Base-by-base conservation (phyloP, 2,797 vertebrate species). In the Tapera naevia region DNA sequence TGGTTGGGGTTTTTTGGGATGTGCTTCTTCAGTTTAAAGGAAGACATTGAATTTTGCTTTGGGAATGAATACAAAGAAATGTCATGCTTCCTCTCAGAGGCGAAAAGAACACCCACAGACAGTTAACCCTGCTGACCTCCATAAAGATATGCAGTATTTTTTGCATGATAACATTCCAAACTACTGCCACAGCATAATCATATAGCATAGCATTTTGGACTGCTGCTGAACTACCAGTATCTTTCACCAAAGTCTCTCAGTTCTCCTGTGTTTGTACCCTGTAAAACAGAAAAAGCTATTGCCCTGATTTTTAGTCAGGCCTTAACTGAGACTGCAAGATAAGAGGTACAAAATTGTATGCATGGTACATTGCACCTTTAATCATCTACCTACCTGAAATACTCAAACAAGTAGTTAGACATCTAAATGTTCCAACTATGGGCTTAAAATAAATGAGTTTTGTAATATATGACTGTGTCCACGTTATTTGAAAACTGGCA, bases 361-460 rank as follows among this genome's bases (percentile, higher is more conserved):
- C 95, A 96, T 61, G 94, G 92, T 96, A 96, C 95, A 96, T 74
- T 97, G 80, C 91, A 96, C 94, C 79, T 95, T 96, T 95, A 97
- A 97, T 96, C 93, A 94, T 96, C 95, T 94, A 96, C 95, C 91
- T 71, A 92, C 56, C 89, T 65, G 67, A 94, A 94, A 96, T 82
- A 89, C 80, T 84, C 85, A 82, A 93, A 66, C 78, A 90, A 91
- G 83, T 80, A 91, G 92, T 94, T 93, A 95, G 75, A 94, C 65
- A 95, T 94, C 84, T 92, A 95, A 94, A 90, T 90, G 94, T 90
- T 95, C 88, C 80, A 89, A 86, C 66, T 86, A 73, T 2, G 1
- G 80, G 45, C 78, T 91, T 86, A 89, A 96, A 96, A 92, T 78
- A 91, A 96, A 95, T 91, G 8, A 93, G 88, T 84, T 96, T 66